Conservation (phyloP, 2,888 invertebrate genomes). For the Charanyca ferruginea region DNA sequence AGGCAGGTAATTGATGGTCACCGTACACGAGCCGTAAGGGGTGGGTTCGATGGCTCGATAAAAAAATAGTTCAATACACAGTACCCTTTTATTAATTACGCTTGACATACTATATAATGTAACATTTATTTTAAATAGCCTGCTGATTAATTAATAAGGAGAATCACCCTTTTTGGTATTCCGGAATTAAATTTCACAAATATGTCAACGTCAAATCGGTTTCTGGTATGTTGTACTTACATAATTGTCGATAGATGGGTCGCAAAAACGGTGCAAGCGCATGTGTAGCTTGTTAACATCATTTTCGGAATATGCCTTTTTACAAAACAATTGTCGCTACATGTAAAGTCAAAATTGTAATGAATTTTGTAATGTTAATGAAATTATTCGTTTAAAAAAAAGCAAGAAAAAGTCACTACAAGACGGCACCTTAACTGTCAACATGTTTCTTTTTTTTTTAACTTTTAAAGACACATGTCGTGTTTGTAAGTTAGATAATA, state of each 20-base stretch:
- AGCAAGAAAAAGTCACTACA: slow-evolving; percentile 1
- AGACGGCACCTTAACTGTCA: slow-evolving; percentile 47
- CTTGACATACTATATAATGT: slow-evolving; percentile 66
- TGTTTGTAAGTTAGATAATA: slow-evolving; percentile 66
- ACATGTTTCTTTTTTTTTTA: slow-evolving; percentile 36
- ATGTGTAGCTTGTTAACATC: slow-evolving; percentile 29
- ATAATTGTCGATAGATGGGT: slow-evolving; percentile 34
- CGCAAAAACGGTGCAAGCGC: slow-evolving; percentile 35
- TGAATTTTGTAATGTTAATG: slow-evolving; percentile 50
- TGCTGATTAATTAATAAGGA: slow-evolving; percentile 61
- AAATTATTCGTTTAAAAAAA: slow-evolving; percentile 25
- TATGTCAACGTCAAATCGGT: slow-evolving; percentile 45
- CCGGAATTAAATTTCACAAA: slow-evolving; percentile 30
- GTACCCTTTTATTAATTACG: slow-evolving; percentile 69
- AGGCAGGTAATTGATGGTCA: slow-evolving; percentile 77
- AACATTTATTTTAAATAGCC: slow-evolving; percentile 51
- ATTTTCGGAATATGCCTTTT: neutral
- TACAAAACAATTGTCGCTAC: slow-evolving; percentile 17
- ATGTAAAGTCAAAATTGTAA: slow-evolving; percentile 30
- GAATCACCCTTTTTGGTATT: slow-evolving; percentile 25
- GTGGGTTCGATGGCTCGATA: slow-evolving; percentile 66
- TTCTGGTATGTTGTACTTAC: slow-evolving; percentile 40
- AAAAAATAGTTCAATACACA: slow-evolving; percentile 50
- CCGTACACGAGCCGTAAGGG: slow-evolving; percentile 55
- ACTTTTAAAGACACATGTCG: slow-evolving; percentile 43